phyloP scores from a whole-genome alignment of 2,888 invertebrate genomes.

The Zaprionus bogoriensis region DNA sequence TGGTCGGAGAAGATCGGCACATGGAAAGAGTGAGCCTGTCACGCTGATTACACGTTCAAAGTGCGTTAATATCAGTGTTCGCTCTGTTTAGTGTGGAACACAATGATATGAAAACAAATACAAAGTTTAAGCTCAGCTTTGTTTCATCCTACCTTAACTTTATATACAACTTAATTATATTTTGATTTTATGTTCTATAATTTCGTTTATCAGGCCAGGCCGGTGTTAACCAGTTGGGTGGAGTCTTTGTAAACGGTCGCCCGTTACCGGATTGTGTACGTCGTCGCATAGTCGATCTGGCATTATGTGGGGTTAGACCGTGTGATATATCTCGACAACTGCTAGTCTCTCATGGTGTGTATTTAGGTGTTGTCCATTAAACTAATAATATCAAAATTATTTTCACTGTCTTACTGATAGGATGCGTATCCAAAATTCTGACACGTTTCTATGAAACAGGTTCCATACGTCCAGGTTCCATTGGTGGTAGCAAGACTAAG shows the following conservation, averaged over 20 bases:
- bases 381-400: conserved; percentile 3
- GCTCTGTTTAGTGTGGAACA: no score
- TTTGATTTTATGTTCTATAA: background rate
- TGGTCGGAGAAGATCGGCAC: conserved; percentile 1
- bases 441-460: conserved; percentile 98
- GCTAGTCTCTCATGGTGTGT: conserved; percentile 92
- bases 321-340: conserved; percentile 98
- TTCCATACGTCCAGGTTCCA: conserved; percentile 96
- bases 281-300: conserved; percentile 96
- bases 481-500: conserved; percentile 97
- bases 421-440: conserved; percentile 98
- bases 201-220: conserved; percentile 90
- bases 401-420: conserved; percentile 52
- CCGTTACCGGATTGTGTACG: conserved; percentile 97
- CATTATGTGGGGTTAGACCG: conserved; percentile 95
- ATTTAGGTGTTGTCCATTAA: background rate
- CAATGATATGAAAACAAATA: no score
- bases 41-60: conserved; percentile 36
- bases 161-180: background rate
- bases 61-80: no score
- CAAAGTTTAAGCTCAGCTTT: no score
- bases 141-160: background rate
- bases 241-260: conserved; percentile 98
- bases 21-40: background rate
- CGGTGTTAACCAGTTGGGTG: conserved; percentile 98